These are phyloP conservation scores for Heliopora coerulea DNA, from an alignment of 92 coral and sea anemone genomes.

Conservation along the genomic window DNA sequence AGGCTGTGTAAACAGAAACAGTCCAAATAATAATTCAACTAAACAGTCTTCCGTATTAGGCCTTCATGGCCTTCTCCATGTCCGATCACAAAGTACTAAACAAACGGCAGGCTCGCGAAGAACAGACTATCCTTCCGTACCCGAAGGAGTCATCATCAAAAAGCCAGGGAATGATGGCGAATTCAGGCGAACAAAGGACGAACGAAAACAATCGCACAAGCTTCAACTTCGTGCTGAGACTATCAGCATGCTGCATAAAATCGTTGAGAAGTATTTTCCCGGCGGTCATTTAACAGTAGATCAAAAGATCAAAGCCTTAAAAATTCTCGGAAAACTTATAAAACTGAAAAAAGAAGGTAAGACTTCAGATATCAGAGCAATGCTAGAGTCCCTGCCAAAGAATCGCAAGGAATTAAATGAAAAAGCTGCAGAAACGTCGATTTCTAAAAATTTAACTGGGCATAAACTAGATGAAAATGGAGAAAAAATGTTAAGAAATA, in stretches of 20 bases:
- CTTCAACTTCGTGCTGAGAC: conserved; percentile 35
- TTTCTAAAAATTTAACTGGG: neutral
- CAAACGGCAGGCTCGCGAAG: neutral
- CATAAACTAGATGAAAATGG: neutral
- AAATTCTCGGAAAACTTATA: conserved; percentile 31
- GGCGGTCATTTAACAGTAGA: conserved; percentile 35
- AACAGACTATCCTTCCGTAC: neutral
- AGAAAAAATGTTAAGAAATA: neutral
- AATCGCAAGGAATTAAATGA: neutral
- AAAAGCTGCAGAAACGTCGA: neutral
- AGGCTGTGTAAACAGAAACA: conserved; percentile 10
- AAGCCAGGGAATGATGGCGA: neutral
- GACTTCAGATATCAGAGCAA: conserved; percentile 11
- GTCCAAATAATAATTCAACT: neutral
- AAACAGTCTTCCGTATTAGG: neutral
- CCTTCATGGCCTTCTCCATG: conserved; percentile 33
- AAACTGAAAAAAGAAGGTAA: conserved; percentile 37
- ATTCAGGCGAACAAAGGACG: conserved; percentile 2
- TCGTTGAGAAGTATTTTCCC: conserved; percentile 36
- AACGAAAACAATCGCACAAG: conserved; percentile 10
- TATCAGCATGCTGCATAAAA: conserved; percentile 38
- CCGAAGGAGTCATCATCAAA: neutral
- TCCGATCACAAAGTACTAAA: conserved; percentile 2
- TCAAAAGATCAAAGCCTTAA: conserved; percentile 37
- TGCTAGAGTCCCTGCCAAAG: neutral